Base-by-base conservation (phyloP, 92 coral and sea anemone genomes). In the Epizoanthus illoricatus region DNA sequence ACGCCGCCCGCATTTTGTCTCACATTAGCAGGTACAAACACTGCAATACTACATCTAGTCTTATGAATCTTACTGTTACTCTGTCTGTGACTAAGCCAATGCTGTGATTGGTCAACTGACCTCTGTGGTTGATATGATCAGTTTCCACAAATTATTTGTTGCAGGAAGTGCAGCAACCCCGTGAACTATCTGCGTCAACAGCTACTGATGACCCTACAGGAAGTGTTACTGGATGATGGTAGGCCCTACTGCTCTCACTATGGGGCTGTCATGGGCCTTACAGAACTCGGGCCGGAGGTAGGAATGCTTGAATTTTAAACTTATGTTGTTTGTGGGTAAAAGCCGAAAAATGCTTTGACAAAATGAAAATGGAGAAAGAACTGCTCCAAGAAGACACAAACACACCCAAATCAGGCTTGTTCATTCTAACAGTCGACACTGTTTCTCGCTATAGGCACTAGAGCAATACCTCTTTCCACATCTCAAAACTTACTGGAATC, bases 281-380 rank as follows among this genome's bases (percentile, higher is more conserved):
- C 97, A 18, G 94, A 94, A 79, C 93, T 96, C 45, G 99, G 97
- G 75, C 84, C 91, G 4, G 98, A 96, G 92, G 99, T 95, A 81
- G 23, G 15, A 52, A 52, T 7, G 49, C 15, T 52, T 52, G 56
- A 7, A 52, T 52, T 9, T 52, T 52, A 9, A 7, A 52, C 1
- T 9, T 52, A 13, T 52, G 7, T 45, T 45, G 10, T 8, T 52
- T 52, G 10, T 52, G 36, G 36, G 36, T 28, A 28, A 28, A 28
- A 28, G 56, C 56, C 56, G 11, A 52, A 52, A 52, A 52, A 52
- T 52, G 10, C 56, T 11, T 52, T 52, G 56, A 52, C 56, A 52
- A 52, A 52, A 49, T 49, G 55, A 8, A 11, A 49, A 49, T 7
- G 11, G 11, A 52, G 15, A 11, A 52, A 52, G 16, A 28, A 52